phyloP scores from a whole-genome alignment of 64 coral and sea anemone species.

The Montipora cactus region DNA sequence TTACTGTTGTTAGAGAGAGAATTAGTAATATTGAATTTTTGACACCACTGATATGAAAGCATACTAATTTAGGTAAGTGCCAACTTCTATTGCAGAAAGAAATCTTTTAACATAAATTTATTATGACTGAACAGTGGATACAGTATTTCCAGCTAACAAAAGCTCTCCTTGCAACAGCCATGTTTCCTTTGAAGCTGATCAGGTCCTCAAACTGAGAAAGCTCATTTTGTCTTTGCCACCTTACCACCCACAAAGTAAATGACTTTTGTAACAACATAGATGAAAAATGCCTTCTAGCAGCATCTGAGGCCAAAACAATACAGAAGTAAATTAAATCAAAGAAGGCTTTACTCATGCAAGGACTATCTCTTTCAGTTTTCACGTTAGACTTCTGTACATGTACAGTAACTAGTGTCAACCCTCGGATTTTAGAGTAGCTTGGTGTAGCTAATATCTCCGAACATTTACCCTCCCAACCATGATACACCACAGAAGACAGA shows the following conservation, averaged over 20 bases:
- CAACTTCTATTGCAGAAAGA: no score
- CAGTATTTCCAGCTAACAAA: conserved; percentile 78
- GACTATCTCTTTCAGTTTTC: background rate
- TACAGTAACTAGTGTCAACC: no score
- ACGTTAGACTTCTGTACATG: background rate
- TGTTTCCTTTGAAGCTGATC: conserved; percentile 44
- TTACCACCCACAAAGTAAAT: conserved; percentile 56
- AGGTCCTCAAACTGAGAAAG: conserved; percentile 76
- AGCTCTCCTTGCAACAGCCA: conserved; percentile 57
- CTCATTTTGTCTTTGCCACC: conserved; percentile 57
- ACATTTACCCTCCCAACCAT: no score
- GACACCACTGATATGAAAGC: no score
- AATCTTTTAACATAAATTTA: no score
- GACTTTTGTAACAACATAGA: conserved; percentile 6
- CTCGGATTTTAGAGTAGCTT: no score
- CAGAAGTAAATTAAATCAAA: background rate
- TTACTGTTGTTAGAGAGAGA: no score
- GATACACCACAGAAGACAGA: no score
- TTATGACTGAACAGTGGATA: conserved; percentile 24
- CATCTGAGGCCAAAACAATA: background rate
- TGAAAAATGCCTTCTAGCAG: conserved; percentile 35
- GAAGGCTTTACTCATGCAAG: background rate
- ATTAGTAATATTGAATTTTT: no score
- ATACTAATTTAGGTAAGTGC: no score
- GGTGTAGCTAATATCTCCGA: no score